A percentile compares a stretch with the other conserved stretches of the same genome.
Evolutionary conservation across 2,113 vertebrate genomes (phyloP).

Genomic region (Colinus virginianus): DNA sequence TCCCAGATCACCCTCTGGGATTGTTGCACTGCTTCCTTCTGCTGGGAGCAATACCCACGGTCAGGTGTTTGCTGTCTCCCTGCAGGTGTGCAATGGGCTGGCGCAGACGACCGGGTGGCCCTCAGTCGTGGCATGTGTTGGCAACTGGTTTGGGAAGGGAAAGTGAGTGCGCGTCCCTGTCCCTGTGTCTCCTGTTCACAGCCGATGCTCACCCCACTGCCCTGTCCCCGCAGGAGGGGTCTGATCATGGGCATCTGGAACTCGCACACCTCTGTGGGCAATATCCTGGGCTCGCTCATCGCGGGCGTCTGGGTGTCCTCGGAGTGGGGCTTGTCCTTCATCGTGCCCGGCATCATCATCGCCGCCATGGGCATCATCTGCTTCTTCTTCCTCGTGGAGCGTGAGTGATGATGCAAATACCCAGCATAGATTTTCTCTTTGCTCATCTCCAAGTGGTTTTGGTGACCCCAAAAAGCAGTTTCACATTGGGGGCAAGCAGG

Average conservation of each 20-base stretch:
- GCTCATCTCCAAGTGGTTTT: not conserved
- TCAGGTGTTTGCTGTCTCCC: not conserved
- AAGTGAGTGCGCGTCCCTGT: conserved; percentile 84
- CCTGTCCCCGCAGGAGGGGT: conserved; percentile 79
- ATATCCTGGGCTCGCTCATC: conserved; percentile 96
- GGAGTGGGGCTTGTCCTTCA: conserved; percentile 92
- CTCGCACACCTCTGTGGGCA: conserved; percentile 96
- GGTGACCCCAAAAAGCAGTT: not conserved
- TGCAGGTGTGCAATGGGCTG: conserved; percentile 90
- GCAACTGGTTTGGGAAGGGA: conserved; percentile 99
- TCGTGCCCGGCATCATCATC: conserved; percentile 92
- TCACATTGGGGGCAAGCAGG: not conserved
- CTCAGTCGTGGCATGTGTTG: conserved; percentile 90
- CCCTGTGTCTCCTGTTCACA: not conserved
- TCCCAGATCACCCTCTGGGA: not conserved
- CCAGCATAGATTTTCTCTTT: rapidly evolving
- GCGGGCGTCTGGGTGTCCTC: conserved; percentile 89
- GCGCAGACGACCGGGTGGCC: conserved; percentile 98
- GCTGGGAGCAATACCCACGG: not conserved
- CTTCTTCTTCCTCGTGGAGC: conserved; percentile 96
- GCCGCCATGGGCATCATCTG: conserved; percentile 84
- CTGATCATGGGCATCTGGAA: conserved; percentile 99
- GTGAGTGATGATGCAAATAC: conserved; percentile 77
- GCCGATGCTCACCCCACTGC: rapidly evolving
- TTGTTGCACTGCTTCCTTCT: not conserved